A percentile compares a stretch with the other conserved stretches of the same genome.
Evolutionary conservation across 2,797 vertebrate genomes (phyloP).

Genomic region (Stomatorhinus walkeri): DNA sequence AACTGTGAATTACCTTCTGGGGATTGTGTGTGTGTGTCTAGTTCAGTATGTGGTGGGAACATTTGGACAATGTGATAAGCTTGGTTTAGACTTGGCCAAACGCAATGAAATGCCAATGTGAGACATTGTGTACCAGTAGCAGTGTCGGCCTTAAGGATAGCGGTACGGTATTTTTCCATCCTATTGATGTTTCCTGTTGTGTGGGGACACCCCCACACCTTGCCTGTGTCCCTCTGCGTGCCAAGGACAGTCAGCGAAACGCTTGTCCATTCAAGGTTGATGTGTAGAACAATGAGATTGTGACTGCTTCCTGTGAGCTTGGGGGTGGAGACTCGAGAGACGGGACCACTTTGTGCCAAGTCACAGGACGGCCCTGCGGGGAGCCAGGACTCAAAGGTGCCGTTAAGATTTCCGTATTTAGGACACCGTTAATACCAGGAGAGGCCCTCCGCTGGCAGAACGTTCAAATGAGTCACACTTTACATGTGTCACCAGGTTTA

Average conservation of each 20-base stretch:
- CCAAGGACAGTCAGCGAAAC: background rate
- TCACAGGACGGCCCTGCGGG: background rate
- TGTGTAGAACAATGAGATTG: constrained; percentile 2
- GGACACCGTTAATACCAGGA: background rate
- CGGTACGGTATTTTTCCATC: background rate
- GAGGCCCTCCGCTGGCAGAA: background rate
- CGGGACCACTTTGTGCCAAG: background rate
- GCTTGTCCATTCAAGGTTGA: constrained; percentile 1
- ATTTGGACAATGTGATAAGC: background rate
- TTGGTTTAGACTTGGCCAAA: background rate
- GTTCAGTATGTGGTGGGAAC: background rate
- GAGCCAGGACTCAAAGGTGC: background rate
- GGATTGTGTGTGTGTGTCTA: background rate
- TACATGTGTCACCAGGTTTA: background rate
- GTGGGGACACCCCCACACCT: background rate
- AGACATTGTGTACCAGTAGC: background rate
- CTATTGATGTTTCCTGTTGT: background rate
- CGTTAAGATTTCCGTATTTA: background rate
- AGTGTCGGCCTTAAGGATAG: background rate
- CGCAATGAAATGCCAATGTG: background rate
- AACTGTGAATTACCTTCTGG: background rate
- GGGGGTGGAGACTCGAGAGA: background rate
- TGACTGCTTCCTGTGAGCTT: background rate
- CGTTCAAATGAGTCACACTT: background rate
- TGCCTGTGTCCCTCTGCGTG: background rate